phyloP scores from a whole-genome alignment of 1,140 invertebrate genomes.

The Tetragnatha versicolor region DNA sequence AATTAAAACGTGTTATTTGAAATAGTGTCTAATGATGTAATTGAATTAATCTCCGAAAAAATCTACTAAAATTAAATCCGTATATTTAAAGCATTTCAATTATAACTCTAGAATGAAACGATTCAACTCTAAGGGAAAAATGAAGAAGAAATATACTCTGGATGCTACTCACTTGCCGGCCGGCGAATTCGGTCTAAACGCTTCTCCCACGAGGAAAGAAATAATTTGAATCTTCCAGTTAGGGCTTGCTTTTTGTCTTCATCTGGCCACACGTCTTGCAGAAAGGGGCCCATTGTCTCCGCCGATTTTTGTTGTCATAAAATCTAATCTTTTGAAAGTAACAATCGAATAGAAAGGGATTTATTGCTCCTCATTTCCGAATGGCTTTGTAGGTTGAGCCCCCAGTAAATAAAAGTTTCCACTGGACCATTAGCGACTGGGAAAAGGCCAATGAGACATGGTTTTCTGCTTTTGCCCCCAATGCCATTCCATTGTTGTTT shows the following conservation, averaged over 20 bases:
- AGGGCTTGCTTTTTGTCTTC: constrained; percentile 34
- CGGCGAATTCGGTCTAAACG: too few species aligned
- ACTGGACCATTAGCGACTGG: constrained; percentile 41
- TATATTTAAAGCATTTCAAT: too few species aligned
- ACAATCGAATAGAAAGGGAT: constrained; percentile 40
- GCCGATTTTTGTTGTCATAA: constrained; percentile 45
- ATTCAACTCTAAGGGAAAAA: too few species aligned
- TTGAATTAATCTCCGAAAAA: too few species aligned
- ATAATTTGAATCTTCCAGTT: constrained; percentile 18
- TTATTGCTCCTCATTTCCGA: constrained; percentile 31
- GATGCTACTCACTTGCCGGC: too few species aligned
- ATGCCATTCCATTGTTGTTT: constrained; percentile 38
- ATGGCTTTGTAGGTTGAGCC: not conserved
- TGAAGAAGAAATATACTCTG: too few species aligned
- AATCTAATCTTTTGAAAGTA: constrained; percentile 49
- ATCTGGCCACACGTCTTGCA: constrained; percentile 27
- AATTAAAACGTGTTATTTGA: too few species aligned
- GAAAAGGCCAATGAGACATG: constrained; percentile 25
- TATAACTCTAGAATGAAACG: too few species aligned
- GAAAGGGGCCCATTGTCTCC: constrained; percentile 33
- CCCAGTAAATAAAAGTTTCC: constrained; percentile 38
- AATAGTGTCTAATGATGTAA: too few species aligned
- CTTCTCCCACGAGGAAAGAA: too few species aligned
- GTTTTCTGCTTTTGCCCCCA: constrained; percentile 30
- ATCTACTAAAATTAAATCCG: too few species aligned